Percentiles rank a stretch among this genome's conserved stretches.
Conservation (phyloP, 2,888 invertebrate genomes). For the Bruchidius siliquastri region DNA sequence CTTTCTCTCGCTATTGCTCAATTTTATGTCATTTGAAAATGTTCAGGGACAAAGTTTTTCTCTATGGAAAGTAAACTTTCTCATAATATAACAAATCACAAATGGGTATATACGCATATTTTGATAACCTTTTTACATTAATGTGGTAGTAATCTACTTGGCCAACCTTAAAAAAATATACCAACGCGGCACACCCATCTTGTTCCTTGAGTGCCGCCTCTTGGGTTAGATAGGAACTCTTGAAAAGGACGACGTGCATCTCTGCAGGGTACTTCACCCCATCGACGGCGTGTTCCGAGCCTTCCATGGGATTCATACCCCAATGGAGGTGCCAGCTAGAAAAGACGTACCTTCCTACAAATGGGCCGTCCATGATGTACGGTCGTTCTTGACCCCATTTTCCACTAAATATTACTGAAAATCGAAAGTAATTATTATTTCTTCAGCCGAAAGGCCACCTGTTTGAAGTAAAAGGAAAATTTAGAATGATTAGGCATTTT, state of each 20-base stretch:
- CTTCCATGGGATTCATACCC: conserved; percentile 58
- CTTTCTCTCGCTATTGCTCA: too few relatives aligned
- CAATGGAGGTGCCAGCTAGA: conserved; percentile 69
- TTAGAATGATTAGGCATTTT: too few relatives aligned
- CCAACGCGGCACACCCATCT: conserved; percentile 56
- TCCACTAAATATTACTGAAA: conserved; percentile 57
- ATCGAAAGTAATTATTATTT: too few relatives aligned
- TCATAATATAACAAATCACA: too few relatives aligned
- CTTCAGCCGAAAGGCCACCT: too few relatives aligned
- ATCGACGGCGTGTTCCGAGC: conserved; percentile 63
- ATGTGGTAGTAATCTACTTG: too few relatives aligned
- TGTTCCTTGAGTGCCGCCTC: conserved; percentile 56
- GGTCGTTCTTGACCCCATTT: conserved; percentile 61
- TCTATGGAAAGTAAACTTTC: too few relatives aligned
- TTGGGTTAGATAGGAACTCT: conserved; percentile 57
- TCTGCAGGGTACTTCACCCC: conserved; percentile 55
- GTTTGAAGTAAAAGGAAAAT: too few relatives aligned
- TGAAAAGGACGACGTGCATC: conserved; percentile 60
- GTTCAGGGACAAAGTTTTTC: too few relatives aligned
- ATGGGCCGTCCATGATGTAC: conserved; percentile 56
- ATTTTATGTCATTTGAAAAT: too few relatives aligned
- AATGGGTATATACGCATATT: too few relatives aligned
- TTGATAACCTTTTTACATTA: too few relatives aligned
- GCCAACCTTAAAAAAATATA: conserved; percentile 57
- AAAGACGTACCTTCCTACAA: conserved; percentile 57